Evolutionary conservation across 2,888 invertebrate genomes (phyloP), one percentile per base, ranked within the genome.

Genomic region (Tipula vernalis): DNA sequence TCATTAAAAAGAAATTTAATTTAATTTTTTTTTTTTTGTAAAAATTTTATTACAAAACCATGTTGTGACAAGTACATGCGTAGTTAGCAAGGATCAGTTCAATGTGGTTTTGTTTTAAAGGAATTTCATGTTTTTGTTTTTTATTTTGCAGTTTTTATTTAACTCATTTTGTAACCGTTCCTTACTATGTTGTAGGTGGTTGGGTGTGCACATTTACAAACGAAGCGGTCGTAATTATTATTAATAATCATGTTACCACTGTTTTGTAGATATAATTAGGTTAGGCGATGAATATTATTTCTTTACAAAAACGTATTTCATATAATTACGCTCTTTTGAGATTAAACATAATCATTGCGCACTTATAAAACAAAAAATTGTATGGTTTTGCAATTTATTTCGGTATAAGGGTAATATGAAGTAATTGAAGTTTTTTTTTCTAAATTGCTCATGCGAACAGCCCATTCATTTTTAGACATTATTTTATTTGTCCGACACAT

Each of bases 51-150:
- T 71, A 71, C 71, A 71, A 28, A 71, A 71, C 71, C 71, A 71
- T 71, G 71, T 71, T 71, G 71, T 71, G 71, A 71, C 71, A 71
- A 71, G 71, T 71, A 71, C 71, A 71, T 71, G 71, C 71, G 71
- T 71, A 71, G 71, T 71, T 28, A 12, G 28, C 18, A 57, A 71
- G 71, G 71, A 71, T 71, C 18, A 71, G 28, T 71, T 71, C 28
- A 71, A 71, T 71, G 71, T 71, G 18, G 28, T 28, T 12, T 10
- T 71, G 71, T 28, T 71, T 71, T 71, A 28, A 71, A 71, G 71
- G 71, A 71, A 71, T 71, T 28, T 10, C 71, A 71, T 71, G 71
- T 71, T 28, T 57, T 15, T 71, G 2, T 28, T 51, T 28, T 71
- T 15, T 71, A 10, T 28, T 51, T 28, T 71, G 28, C 28, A 71